phyloP scores from a whole-genome alignment of 2,113 vertebrate species.

The Nymphicus hollandicus region DNA sequence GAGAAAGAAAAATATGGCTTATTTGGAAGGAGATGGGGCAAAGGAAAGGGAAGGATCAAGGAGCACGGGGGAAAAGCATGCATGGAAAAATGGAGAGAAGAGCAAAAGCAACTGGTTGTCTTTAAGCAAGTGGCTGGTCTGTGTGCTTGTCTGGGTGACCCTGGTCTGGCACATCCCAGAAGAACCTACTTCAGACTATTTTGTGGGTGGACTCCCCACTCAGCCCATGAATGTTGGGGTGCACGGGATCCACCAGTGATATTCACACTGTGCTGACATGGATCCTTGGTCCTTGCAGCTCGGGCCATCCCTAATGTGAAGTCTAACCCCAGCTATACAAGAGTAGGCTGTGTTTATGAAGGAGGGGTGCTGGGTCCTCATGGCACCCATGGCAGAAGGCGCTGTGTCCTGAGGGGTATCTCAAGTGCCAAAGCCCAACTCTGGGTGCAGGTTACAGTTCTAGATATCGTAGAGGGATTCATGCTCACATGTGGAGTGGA shows the following conservation, averaged over 20 bases:
- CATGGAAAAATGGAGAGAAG: background rate
- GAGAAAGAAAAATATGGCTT: background rate
- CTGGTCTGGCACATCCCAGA: background rate
- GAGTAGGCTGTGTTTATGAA: background rate
- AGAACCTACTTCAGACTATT: background rate
- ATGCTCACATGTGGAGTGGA: accelerated
- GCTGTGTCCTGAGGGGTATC: background rate
- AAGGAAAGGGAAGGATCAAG: background rate
- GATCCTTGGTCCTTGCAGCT: background rate
- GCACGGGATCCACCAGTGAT: accelerated
- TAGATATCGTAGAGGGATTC: background rate
- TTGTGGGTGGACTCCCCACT: background rate
- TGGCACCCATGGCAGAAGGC: background rate
- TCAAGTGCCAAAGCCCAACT: background rate
- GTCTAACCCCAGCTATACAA: background rate
- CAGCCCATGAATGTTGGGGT: background rate
- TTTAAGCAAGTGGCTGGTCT: background rate
- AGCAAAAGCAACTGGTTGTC: background rate
- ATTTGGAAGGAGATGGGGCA: background rate
- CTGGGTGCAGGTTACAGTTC: background rate
- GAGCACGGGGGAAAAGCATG: accelerated
- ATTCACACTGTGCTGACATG: background rate
- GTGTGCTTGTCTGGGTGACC: background rate
- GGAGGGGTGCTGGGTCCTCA: background rate
- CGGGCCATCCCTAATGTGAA: accelerated